A percentile compares a stretch with the other conserved stretches of the same genome.
These are phyloP conservation scores for Gobius niger DNA, from an alignment of 2,113 vertebrate species.

Conservation along the genomic window DNA sequence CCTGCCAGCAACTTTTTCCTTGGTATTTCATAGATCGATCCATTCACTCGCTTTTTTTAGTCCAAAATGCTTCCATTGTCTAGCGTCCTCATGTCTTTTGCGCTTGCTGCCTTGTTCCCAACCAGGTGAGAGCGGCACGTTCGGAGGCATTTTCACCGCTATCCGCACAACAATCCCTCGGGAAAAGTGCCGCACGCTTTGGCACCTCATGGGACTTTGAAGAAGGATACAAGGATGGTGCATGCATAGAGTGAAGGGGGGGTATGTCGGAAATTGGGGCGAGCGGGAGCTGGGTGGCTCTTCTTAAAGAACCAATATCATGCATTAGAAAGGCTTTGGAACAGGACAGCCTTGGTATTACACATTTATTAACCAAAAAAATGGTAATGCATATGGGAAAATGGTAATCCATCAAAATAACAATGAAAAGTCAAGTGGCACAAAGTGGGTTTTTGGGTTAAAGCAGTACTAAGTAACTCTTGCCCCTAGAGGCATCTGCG, in stretches of 20 bases:
- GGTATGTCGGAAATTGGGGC: constrained; percentile 33
- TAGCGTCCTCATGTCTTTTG: constrained; percentile 27
- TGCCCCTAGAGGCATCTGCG: too few relatives aligned
- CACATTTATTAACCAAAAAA: too few relatives aligned
- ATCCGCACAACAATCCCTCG: constrained; percentile 47
- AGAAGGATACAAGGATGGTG: constrained; percentile 39
- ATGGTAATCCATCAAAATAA: too few relatives aligned
- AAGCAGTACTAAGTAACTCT: too few relatives aligned
- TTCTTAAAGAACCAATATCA: constrained; percentile 40
- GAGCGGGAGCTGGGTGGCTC: constrained; percentile 38
- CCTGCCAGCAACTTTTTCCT: not conserved
- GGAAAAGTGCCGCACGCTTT: constrained; percentile 51
- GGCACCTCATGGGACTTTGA: constrained; percentile 52
- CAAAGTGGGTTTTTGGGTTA: too few relatives aligned
- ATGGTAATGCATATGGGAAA: too few relatives aligned
- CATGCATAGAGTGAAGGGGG: not conserved
- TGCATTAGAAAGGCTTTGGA: too few relatives aligned
- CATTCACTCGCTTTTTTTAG: not conserved
- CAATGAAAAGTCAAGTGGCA: too few relatives aligned
- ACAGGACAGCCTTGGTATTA: too few relatives aligned
- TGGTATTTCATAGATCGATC: not conserved
- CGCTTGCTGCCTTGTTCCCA: constrained; percentile 56
- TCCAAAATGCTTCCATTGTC: not conserved
- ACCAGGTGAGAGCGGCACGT: constrained; percentile 46
- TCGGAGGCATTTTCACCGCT: constrained; percentile 41